A percentile compares a stretch with the other conserved stretches of the same genome.
Conservation (phyloP, 2,113 vertebrate genomes). For the Antechinus flavipes region DNA sequence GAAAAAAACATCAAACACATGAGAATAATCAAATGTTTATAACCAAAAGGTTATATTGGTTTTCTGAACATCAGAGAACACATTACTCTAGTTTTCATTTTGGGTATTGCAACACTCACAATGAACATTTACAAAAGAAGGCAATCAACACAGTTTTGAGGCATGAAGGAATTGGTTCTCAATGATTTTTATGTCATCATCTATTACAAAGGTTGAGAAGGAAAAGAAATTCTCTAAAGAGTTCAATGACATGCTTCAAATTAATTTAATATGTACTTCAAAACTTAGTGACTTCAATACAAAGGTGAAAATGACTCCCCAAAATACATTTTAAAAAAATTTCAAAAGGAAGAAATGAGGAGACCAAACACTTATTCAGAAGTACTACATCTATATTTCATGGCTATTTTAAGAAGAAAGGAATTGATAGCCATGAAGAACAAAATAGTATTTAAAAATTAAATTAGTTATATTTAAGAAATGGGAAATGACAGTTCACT, state of each 20-base stretch:
- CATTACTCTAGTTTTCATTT: neutral
- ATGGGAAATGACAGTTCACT: neutral
- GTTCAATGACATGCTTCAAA: neutral
- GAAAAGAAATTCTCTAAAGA: neutral
- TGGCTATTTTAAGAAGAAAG: neutral
- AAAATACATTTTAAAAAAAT: neutral
- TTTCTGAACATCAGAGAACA: neutral
- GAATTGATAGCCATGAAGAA: neutral
- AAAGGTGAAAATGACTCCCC: neutral
- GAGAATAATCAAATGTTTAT: neutral
- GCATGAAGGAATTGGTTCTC: no score
- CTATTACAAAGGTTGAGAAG: neutral
- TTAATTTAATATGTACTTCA: neutral
- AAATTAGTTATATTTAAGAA: neutral
- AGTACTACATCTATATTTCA: neutral
- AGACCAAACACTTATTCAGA: neutral
- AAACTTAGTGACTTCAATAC: neutral
- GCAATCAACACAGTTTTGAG: neutral
- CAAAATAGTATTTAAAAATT: neutral
- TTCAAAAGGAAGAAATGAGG: neutral
- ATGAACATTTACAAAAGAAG: neutral
- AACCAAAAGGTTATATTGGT: neutral
- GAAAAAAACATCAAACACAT: neutral
- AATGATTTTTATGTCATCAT: neutral
- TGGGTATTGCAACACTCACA: neutral